Conservation (phyloP, 2,113 vertebrate species). For the Madoqua kirkii region DNA sequence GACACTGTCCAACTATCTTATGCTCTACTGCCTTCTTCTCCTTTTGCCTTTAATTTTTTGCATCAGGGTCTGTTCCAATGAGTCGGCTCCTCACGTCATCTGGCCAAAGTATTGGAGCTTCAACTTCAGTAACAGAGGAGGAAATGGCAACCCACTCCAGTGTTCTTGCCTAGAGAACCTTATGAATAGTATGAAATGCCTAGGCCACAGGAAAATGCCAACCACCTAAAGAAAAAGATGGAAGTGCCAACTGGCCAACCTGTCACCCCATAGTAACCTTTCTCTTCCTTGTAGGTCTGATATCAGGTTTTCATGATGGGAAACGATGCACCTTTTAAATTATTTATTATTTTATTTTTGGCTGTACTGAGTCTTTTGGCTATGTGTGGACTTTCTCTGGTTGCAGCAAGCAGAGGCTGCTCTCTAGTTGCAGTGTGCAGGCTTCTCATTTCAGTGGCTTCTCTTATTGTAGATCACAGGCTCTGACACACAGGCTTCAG, state of each 20-base stretch:
- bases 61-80: neutral
- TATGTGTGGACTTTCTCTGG: neutral
- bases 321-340: neutral
- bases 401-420: neutral
- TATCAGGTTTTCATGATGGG: neutral
- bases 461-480: neutral
- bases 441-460: neutral
- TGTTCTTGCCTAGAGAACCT: neutral
- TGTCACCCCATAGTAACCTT: neutral
- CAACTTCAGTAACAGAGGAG: neutral
- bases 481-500: neutral
- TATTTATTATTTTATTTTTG: neutral
- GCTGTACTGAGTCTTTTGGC: neutral
- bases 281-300: neutral
- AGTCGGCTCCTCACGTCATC: rapidly evolving
- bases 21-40: neutral
- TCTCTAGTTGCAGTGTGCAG: neutral
- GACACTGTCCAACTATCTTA: neutral
- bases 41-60: neutral
- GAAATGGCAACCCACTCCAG: neutral
- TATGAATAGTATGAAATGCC: neutral
- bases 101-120: neutral
- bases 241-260: neutral
- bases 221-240: neutral
- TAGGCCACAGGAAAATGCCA: neutral